Evolutionary conservation across 2,797 vertebrate genomes (phyloP).

Genomic region (Arctocebus calabarensis): DNA sequence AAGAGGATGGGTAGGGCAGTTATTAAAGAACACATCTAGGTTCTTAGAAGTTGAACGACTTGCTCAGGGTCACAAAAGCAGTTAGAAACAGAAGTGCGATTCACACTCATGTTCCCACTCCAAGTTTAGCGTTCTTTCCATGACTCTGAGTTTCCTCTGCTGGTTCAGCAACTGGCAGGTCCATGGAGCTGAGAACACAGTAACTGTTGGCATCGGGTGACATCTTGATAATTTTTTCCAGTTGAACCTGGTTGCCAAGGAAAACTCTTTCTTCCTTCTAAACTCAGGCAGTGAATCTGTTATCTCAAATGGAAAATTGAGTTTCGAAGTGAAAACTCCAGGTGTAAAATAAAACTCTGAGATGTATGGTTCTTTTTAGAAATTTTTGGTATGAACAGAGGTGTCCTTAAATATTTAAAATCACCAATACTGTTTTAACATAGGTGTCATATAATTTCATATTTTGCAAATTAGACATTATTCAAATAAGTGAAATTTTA

Average conservation of each 20-base stretch:
- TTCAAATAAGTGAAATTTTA: conserved; percentile 1
- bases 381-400: conserved; percentile 6
- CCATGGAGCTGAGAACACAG: neutral
- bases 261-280: conserved; percentile 43
- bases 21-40: neutral
- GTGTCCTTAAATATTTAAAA: conserved; percentile 45
- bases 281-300: neutral
- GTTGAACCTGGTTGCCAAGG: conserved; percentile 67
- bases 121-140: conserved; percentile 51
- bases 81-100: neutral
- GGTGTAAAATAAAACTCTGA: conserved; percentile 39
- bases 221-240: conserved; percentile 77
- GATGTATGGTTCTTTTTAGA: neutral
- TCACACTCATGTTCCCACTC: neutral
- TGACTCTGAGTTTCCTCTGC: conserved; percentile 54
- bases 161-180: conserved; percentile 73
- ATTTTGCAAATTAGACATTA: conserved; percentile 32
- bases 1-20: neutral
- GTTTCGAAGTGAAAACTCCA: neutral
- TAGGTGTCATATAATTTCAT: conserved; percentile 18
- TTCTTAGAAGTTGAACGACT: neutral
- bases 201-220: conserved; percentile 75
- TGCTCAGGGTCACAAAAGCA: neutral
- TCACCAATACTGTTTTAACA: neutral
- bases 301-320: conserved; percentile 17